Base-by-base conservation (phyloP, 1,140 invertebrate species). In the Meteorus sp. region DNA sequence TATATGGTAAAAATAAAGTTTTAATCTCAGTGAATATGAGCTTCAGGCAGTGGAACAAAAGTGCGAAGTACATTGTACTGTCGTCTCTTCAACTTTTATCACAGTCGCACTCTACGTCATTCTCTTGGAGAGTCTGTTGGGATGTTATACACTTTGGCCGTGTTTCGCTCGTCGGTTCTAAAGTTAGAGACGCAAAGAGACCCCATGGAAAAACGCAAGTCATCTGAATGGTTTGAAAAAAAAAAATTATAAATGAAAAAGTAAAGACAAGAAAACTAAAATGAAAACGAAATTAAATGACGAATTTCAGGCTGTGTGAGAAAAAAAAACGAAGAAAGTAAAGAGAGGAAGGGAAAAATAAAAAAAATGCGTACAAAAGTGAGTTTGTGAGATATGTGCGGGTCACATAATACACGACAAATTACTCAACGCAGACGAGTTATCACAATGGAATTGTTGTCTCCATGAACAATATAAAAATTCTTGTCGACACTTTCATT, bases 131-230 rank as follows among this genome's bases (percentile, higher is more conserved):
- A n/a, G n/a, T n/a, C n/a, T n/a, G n/a, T n/a, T n/a, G n/a, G n/a
- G n/a, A n/a, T n/a, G n/a, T n/a, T n/a, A n/a, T n/a, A n/a, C n/a
- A n/a, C n/a, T n/a, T n/a, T n/a, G n/a, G n/a, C n/a, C n/a, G n/a
- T n/a, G n/a, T n/a, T 5, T 39, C 51, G 31, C 17, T 17, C 20
- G n/a, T 6, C 29, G 23, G 13, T 54, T 25, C 52, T 55, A 55
- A 55, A 55, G 52, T 55, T 55, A 55, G 52, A 55, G n/a, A n/a
- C n/a, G n/a, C n/a, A n/a, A n/a, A 22, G 19, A 53, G 33, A 55
- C 52, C 52, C 52, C 52, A 55, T 13, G 52, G 52, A 41, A 20
- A 13, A 8, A 53, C 8, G 8, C 43, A 45, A 45, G 43, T 45
- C 43, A 45, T 19, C 22, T 48, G 22, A 48, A 48, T 48, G 45